These are phyloP conservation scores for Laspeyria flexula DNA, from an alignment of 2,888 invertebrate genomes.

Conservation along the genomic window DNA sequence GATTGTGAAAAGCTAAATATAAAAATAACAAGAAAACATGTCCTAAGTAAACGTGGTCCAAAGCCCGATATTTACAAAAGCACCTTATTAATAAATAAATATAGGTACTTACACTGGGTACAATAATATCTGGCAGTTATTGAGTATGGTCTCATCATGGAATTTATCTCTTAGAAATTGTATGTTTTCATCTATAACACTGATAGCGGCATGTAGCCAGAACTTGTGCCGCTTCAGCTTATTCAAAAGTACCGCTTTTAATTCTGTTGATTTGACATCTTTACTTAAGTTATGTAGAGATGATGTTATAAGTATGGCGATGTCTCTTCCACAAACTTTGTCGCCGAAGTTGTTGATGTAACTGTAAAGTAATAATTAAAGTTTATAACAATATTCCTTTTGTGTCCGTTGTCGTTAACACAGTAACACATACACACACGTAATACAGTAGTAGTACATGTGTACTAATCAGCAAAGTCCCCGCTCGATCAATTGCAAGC, in stretches of 20 bases:
- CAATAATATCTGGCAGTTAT: conserved; percentile 88
- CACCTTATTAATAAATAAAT: no score
- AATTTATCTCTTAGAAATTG: conserved; percentile 84
- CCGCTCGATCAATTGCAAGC: no score
- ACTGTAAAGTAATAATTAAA: conserved; percentile 54
- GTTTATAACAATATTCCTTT: no score
- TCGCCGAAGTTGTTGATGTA: conserved; percentile 85
- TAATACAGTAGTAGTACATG: no score
- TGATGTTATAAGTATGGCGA: conserved; percentile 64
- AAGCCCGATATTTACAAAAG: no score
- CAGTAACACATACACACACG: no score
- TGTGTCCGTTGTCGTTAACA: no score
- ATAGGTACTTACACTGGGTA: conserved; percentile 88
- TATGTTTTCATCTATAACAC: conserved; percentile 86
- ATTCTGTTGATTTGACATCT: conserved; percentile 10
- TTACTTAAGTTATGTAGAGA: conserved; percentile 47
- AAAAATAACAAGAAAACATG: no score
- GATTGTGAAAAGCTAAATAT: no score
- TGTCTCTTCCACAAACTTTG: conserved; percentile 75
- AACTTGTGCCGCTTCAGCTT: conserved; percentile 87
- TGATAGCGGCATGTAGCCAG: conserved; percentile 87
- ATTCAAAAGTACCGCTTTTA: conserved; percentile 41
- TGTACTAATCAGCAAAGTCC: no score
- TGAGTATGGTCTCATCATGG: conserved; percentile 80
- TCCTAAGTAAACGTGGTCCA: no score